A percentile compares a stretch with the other conserved stretches of the same genome.
Evolutionary conservation across 2,797 vertebrate genomes (phyloP).

Genomic region (Eleutherodactylus coqui): DNA sequence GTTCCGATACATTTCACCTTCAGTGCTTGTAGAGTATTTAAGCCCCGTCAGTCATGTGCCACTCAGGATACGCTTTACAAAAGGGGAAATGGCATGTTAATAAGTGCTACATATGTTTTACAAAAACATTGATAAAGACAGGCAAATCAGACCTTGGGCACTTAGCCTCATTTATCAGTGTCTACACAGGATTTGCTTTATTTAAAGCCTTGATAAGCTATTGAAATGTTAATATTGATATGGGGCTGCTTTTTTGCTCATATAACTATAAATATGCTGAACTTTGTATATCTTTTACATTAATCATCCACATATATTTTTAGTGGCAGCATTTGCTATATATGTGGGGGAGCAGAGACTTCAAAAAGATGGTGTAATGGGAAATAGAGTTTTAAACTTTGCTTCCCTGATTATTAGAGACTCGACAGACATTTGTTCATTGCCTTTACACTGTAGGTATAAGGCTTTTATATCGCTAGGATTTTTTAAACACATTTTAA

Average conservation of each 20-base stretch:
- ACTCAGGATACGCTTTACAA: slow-evolving; percentile 13
- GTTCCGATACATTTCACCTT: slow-evolving; percentile 11
- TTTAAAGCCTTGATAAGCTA: slow-evolving; percentile 36
- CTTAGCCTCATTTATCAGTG: slow-evolving; percentile 48
- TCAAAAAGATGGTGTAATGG: background rate
- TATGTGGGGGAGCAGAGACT: background rate
- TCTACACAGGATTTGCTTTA: slow-evolving; percentile 28
- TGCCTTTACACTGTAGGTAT: background rate
- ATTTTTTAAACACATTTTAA: background rate
- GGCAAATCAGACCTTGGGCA: slow-evolving; percentile 29
- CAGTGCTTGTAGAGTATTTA: slow-evolving; percentile 24
- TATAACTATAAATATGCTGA: background rate
- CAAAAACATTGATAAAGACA: slow-evolving; percentile 55
- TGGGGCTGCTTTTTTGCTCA: background rate
- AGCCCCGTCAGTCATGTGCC: slow-evolving; percentile 17
- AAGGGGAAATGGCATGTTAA: slow-evolving; percentile 33
- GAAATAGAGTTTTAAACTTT: background rate
- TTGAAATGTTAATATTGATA: slow-evolving; percentile 27
- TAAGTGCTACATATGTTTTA: slow-evolving; percentile 38
- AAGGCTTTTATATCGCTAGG: background rate
- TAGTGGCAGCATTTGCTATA: background rate
- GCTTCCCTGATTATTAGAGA: background rate
- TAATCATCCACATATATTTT: slow-evolving; percentile 11
- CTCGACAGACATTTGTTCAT: background rate
- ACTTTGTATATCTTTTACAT: slow-evolving; percentile 7